A percentile compares a stretch with the other conserved stretches of the same genome.
Conservation (phyloP, 2,888 invertebrate genomes). For the Chloroclystis v-ata region DNA sequence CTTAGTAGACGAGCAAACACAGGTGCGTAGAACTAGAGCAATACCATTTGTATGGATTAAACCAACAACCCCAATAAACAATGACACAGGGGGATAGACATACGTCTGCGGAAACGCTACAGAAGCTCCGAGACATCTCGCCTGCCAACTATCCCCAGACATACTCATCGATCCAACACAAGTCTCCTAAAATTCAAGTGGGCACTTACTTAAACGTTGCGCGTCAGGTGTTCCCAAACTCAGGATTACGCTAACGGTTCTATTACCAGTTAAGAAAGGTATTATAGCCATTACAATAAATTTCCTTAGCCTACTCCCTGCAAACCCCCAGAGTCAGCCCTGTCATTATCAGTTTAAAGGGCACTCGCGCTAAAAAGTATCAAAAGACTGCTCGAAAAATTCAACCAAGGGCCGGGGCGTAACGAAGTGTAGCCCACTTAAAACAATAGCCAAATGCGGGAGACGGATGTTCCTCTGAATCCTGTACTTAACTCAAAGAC, state of each 20-base stretch:
- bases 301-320: constrained; percentile 55
- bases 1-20: constrained; percentile 6
- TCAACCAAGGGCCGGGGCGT: constrained; percentile 65
- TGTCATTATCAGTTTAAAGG: constrained; percentile 75
- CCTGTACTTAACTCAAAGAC: constrained; percentile 62
- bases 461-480: constrained; percentile 55
- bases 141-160: constrained; percentile 6
- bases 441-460: constrained; percentile 76
- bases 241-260: constrained; percentile 57
- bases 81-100: constrained; percentile 10
- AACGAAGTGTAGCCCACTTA: constrained; percentile 75
- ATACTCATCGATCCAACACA: constrained; percentile 13
- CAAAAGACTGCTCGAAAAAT: constrained; percentile 55
- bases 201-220: constrained; percentile 29
- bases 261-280: constrained; percentile 60
- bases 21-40: constrained; percentile 12
- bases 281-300: constrained; percentile 67
- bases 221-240: constrained; percentile 59
- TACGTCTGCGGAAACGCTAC: constrained; percentile 6
- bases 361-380: constrained; percentile 58
- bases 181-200: constrained; percentile 27
- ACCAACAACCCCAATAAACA: constrained; percentile 15
- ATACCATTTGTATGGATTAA: constrained; percentile 15
- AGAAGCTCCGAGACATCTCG: constrained; percentile 7
- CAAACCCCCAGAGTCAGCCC: constrained; percentile 43